These are phyloP conservation scores for Valencia hispanica DNA, from an alignment of 2,797 vertebrate species.

Conservation along the genomic window DNA sequence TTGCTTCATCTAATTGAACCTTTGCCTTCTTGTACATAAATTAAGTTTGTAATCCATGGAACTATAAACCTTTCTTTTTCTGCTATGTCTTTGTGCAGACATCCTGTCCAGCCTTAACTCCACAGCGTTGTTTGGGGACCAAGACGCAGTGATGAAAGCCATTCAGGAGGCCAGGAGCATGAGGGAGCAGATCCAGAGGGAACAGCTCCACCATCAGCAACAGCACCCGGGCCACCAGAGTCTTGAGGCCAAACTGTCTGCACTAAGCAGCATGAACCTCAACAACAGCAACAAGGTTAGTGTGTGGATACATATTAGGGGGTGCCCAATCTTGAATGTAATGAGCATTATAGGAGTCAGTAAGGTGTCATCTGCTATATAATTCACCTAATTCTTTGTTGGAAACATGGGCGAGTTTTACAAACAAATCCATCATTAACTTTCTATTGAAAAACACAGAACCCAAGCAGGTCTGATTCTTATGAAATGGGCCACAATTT, in stretches of 20 bases:
- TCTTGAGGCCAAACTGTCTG: slow-evolving; percentile 91
- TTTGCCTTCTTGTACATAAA: background rate
- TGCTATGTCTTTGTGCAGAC: slow-evolving; percentile 77
- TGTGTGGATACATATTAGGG: slow-evolving; percentile 1
- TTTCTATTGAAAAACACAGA: too few relatives aligned
- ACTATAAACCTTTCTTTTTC: background rate
- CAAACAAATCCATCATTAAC: too few relatives aligned
- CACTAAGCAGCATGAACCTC: slow-evolving; percentile 90
- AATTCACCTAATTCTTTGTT: too few relatives aligned
- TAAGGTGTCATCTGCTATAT: background rate
- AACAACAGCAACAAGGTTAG: slow-evolving; percentile 98
- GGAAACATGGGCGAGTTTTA: too few relatives aligned
- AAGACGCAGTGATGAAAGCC: slow-evolving; percentile 99
- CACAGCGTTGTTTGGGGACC: slow-evolving; percentile 95
- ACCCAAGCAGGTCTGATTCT: too few relatives aligned
- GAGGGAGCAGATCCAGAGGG: slow-evolving; percentile 96
- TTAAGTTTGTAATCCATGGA: background rate
- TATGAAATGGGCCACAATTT: too few relatives aligned
- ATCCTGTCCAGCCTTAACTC: slow-evolving; percentile 99
- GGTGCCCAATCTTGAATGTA: slow-evolving; percentile 4
- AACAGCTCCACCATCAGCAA: slow-evolving; percentile 89
- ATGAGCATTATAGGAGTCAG: slow-evolving; percentile 5
- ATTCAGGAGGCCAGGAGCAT: slow-evolving; percentile 98
- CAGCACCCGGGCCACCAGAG: slow-evolving; percentile 78
- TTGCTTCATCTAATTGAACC: background rate